Evolutionary conservation across 2,113 vertebrate genomes (phyloP).

Genomic region (Felis catus): F.catus_Fca126_mat1.0 CM031420.1:1423501-1424000

Average conservation of each 20-base stretch:
- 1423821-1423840: not conserved
- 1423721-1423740: not conserved
- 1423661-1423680: not conserved
- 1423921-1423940: not conserved
- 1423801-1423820: not conserved
- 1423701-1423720: not conserved
- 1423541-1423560: accelerated
- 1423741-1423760: not conserved
- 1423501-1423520: accelerated
- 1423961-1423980: not conserved
- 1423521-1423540: accelerated
- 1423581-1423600: not conserved
- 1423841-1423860: not conserved
- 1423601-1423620: not conserved
- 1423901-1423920: not conserved
- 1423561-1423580: not conserved
- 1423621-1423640: too few relatives aligned
- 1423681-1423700: not conserved
- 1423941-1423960: not conserved
- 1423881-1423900: not conserved
- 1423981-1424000: not conserved
- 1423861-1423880: not conserved
- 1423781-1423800: not conserved
- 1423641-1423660: not conserved
- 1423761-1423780: not conserved